A percentile compares a stretch with the other conserved stretches of the same genome.
Conservation (phyloP, 2,888 invertebrate species). For the Dynastes hyllus region DNA sequence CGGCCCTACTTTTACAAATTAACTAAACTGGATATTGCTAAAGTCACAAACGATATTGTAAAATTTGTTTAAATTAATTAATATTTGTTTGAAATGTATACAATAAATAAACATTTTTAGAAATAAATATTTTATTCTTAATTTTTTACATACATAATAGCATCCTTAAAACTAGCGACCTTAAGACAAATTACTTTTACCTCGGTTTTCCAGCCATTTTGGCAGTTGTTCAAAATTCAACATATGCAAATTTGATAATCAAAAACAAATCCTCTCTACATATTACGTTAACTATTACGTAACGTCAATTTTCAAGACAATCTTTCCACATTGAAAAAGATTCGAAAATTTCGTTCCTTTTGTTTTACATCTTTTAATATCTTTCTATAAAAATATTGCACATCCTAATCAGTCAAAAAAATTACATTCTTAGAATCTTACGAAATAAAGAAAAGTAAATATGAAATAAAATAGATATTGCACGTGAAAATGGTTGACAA, state of each 20-base stretch:
- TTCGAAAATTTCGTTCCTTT: constrained; percentile 31
- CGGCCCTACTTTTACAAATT: no score
- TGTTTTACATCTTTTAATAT: background rate
- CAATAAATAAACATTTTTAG: background rate
- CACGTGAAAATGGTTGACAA: constrained; percentile 15
- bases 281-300: no score
- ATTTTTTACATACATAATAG: background rate
- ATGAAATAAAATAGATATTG: constrained; percentile 5
- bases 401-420: background rate
- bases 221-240: background rate
- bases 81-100: background rate
- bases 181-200: background rate
- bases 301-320: constrained; percentile 24
- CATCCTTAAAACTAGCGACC: background rate
- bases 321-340: constrained; percentile 37
- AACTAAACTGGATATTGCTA: no score
- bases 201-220: background rate
- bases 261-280: no score
- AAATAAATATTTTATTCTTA: constrained; percentile 2
- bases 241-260: no score
- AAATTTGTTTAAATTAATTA: no score
- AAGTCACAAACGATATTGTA: no score
- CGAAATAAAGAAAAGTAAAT: background rate
- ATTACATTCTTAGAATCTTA: background rate
- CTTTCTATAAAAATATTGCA: background rate